Evolutionary conservation across 2,797 vertebrate species (phyloP), one percentile per base, ranked within the genome.

Genomic region (Australoheros facetus): DNA sequence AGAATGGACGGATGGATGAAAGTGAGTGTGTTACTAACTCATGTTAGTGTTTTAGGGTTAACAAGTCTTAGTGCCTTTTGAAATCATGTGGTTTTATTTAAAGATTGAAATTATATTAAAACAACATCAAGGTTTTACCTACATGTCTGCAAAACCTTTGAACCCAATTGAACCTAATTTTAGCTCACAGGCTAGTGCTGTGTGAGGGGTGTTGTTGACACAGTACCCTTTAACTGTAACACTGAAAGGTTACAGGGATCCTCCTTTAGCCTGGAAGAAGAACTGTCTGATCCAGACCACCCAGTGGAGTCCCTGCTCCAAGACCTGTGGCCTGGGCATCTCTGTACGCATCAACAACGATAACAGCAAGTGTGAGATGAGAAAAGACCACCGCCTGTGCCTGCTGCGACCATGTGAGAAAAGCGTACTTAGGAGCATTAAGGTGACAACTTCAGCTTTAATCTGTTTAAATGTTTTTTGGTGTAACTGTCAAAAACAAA

Each of bases 261-360:
- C 96, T 91, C 97, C 97, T 48, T 95, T 98, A 90, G 96, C 95
- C 93, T 96, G 97, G 97, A 98, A 97, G 96, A 97, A 95, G 86
- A 97, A 97, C 87, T 99, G 98, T 86, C 91, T 98, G 71, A 90
- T 98, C 56, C 98, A 99, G 94, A 97, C 95, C 71, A 98, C 97
- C 0, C 96, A 95, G 56, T 99, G 98, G 98, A 97, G 97, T 37
- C 94, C 97, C 42, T 99, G 98, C 83, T 98, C 98, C 32, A 96
- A 92, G 86, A 97, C 96, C 84, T 99, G 98, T 4, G 97, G 96
- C 62, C 94, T 98, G 60, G 98, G 98, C 58, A 97, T 99, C 87
- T 99, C 98, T 11, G 94, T 96, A 26, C 95, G 97, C 1, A 95
- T 98, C 82, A 97, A 96, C 93, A 99, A 98, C 0, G 95, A 97